These are phyloP conservation scores for Craniophora ligustri DNA, from an alignment of 2,888 invertebrate species.

Conservation along the genomic window DNA sequence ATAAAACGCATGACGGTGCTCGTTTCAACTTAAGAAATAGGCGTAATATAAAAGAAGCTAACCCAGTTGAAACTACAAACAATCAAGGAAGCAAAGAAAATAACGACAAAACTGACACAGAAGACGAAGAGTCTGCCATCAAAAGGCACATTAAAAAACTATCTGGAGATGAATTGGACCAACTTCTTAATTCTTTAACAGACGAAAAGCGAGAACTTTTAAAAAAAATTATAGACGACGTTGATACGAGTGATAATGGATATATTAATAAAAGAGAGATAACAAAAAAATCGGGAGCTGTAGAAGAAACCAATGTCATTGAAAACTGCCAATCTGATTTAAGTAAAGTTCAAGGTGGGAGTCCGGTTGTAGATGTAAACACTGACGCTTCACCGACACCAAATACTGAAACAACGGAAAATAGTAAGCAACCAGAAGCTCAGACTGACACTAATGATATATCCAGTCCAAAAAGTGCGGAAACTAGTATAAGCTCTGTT, in stretches of 20 bases:
- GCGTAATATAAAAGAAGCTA: conserved; percentile 61
- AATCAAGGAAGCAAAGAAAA: conserved; percentile 48
- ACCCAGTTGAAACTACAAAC: conserved; percentile 35
- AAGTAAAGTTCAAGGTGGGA: conserved; percentile 70
- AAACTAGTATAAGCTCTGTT: conserved; percentile 53
- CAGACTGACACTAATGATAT: conserved; percentile 59
- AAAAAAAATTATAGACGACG: conserved; percentile 76
- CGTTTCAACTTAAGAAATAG: conserved; percentile 65
- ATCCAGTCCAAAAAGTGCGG: conserved; percentile 61
- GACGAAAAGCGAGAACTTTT: conserved; percentile 78
- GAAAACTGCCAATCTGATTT: conserved; percentile 73
- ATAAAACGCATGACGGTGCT: conserved; percentile 58
- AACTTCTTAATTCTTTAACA: conserved; percentile 75
- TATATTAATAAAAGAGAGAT: conserved; percentile 80
- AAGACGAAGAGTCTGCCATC: conserved; percentile 78
- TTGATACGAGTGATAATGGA: conserved; percentile 52
- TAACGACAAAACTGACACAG: conserved; percentile 55
- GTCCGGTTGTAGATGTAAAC: conserved; percentile 59
- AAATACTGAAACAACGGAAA: conserved; percentile 61
- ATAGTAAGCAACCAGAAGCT: conserved; percentile 59
- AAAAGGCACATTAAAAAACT: conserved; percentile 79
- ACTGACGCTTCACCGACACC: conserved; percentile 59
- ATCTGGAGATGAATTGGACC: conserved; percentile 75
- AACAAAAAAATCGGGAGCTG: conserved; percentile 80
- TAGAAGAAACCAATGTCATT: conserved; percentile 75